Evolutionary conservation across 2,888 invertebrate species (phyloP), one percentile per base, ranked within the genome.

Genomic region (Micropterix aruncella): DNA sequence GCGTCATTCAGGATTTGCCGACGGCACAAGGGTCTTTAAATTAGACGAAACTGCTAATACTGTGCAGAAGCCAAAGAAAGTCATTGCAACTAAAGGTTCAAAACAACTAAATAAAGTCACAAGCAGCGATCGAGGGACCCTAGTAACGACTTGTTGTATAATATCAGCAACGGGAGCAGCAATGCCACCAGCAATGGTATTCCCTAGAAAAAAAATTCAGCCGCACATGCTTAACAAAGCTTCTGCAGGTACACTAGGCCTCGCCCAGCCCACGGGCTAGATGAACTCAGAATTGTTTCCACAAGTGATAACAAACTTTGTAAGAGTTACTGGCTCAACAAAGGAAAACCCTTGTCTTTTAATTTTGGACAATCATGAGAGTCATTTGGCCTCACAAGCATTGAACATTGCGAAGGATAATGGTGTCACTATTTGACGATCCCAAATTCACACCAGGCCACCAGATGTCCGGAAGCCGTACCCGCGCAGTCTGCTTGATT

Each of bases 51-150:
- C 55, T 17, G 46, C 48, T 19, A 41, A 48, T 9, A 55, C 52
- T 15, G 51, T 54, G n/a, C 51, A 52, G 40, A 49, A 48, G 18
- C 48, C 51, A 19, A 41, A 44, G 18, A 53, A 51, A 47, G 51
- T 54, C 12, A 38, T 55, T 37, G 53, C 54, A 43, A 45, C 43
- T 16, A 53, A 52, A 45, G 52, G 53, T 18, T 16, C 18, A 12
- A 48, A 44, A 37, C 55, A 57, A 51, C 44, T 58, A 16, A 53
- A 51, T 43, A 54, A 57, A 48, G 52, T 52, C 12, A 57, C 57
- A 40, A 57, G 54, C 50, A 57, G 46, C 9, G 59, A 59, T 50
- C 50, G 53, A 48, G 56, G 57, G 47, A 43, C 46, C 16, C 47
- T 54, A 36, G 55, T 55, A 42, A 60, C 59, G 16, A 55, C 53